Percentiles rank a stretch among this genome's conserved stretches.
phyloP scores from a whole-genome alignment of 2,797 vertebrate genomes.

The Amazona ochrocephala region DNA sequence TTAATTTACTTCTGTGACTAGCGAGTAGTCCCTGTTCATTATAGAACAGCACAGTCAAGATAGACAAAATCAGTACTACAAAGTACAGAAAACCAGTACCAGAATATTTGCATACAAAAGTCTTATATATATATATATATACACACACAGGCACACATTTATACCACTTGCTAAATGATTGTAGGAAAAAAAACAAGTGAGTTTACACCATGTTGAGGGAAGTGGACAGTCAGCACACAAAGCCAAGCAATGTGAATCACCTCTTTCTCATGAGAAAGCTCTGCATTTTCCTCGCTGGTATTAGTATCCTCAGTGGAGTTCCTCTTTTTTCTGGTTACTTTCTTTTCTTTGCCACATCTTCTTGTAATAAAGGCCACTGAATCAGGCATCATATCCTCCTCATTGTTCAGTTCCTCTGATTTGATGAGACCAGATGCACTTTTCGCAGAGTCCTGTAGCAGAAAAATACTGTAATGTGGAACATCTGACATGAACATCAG shows the following conservation, averaged over 20 bases:
- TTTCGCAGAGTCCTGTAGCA: slow-evolving; percentile 63
- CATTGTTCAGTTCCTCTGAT: not conserved
- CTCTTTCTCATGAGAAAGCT: slow-evolving; percentile 16
- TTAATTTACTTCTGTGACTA: not conserved
- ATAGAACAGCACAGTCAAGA: not conserved
- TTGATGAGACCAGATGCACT: not conserved
- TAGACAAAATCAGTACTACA: not conserved
- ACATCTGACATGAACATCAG: not conserved
- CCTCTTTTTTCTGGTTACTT: slow-evolving; percentile 62
- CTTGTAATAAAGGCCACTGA: slow-evolving; percentile 74
- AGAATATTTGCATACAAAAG: not conserved
- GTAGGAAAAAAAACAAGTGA: not conserved
- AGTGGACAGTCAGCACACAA: not conserved
- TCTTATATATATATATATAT: accelerated
- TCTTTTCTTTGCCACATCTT: slow-evolving; percentile 65
- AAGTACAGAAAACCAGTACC: not conserved
- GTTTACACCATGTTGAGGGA: not conserved
- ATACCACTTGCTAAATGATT: not conserved
- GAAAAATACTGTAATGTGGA: not conserved
- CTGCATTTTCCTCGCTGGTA: not conserved
- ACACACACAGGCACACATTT: accelerated
- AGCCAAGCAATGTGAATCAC: not conserved
- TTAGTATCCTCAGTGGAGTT: not conserved
- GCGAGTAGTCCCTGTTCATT: not conserved
- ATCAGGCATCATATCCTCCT: not conserved